Evolutionary conservation across 2,113 vertebrate species (phyloP), one percentile per base, ranked within the genome.

Genomic region (Aramus guarauna): DNA sequence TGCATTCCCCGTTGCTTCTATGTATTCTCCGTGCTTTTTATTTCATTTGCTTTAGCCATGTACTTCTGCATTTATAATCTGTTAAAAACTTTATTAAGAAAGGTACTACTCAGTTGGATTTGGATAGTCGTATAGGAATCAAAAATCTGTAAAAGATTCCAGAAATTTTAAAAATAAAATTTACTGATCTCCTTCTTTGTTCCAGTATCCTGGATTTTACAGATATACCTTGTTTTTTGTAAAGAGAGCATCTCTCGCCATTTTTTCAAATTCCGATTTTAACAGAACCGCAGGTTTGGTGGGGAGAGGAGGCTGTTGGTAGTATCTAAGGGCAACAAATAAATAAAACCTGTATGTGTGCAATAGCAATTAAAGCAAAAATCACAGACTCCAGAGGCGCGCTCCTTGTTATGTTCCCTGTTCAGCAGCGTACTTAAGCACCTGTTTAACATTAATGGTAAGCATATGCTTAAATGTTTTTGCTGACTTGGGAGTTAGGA

Each of bases 371-470:
- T 93, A 91, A 85, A 92, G 41, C 58, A 88, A 67, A 94, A 91
- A 76, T 82, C 53, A 48, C 3, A 0, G 73, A 84, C 91, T 91
- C 91, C 50, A 59, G 84, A 85, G 93, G 59, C 6, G 1, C 72
- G 88, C 89, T 96, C 67, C 91, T 90, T 94, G 81, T 94, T 91
- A 43, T 52, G 89, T 85, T 94, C 93, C 84, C 92, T 83, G 71
- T 74, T 96, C 92, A 71, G 84, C 86, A 85, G 75, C 2, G 34
- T 90, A 39, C 77, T 95, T 90, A 94, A 95, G 92, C 89, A 96
- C 96, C 94, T 97, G 96, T 96, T 96, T 96, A 93, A 96, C 93
- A 94, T 95, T 97, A 95, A 92, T 91, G 84, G 77, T 96, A 93
- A 95, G 91, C 86, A 93, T 96, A 96, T 94, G 91, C 87, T 95